Conservation (phyloP, 35 echinoderm and acorn worm genomes). For the Hemicentrotus pulcherrimus region DNA sequence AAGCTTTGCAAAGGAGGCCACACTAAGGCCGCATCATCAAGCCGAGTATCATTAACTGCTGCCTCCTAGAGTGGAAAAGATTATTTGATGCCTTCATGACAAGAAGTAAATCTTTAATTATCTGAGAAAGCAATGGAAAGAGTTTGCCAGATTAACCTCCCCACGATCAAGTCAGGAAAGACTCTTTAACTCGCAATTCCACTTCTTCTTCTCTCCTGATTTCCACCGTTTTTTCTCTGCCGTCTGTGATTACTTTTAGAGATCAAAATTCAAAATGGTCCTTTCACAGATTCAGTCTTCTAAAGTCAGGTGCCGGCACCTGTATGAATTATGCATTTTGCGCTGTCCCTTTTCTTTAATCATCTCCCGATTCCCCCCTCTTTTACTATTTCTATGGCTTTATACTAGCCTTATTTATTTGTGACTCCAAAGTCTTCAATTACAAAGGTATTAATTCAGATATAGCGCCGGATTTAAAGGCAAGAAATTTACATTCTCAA, state of each 20-base stretch:
- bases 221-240: background rate
- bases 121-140: background rate
- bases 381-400: background rate
- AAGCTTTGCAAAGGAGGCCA: background rate
- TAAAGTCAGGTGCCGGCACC: conserved; percentile 29
- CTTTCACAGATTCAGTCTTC: background rate
- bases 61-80: background rate
- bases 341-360: background rate
- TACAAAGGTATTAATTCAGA: conserved; percentile 24
- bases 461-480: background rate
- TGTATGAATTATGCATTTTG: conserved; percentile 22
- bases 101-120: conserved; percentile 3
- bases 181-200: background rate
- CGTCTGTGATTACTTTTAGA: background rate
- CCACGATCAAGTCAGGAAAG: background rate
- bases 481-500: background rate
- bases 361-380: background rate
- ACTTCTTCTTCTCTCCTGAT: background rate
- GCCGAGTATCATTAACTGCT: background rate
- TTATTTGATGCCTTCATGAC: background rate
- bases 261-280: conserved; percentile 30
- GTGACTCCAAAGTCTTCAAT: conserved; percentile 26
- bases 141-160: background rate
- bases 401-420: background rate
- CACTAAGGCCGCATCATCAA: background rate